Percentiles rank a stretch among this genome's conserved stretches.
Conservation (phyloP, 2,113 vertebrate species). For the Cephalopholis sonnerati region DNA sequence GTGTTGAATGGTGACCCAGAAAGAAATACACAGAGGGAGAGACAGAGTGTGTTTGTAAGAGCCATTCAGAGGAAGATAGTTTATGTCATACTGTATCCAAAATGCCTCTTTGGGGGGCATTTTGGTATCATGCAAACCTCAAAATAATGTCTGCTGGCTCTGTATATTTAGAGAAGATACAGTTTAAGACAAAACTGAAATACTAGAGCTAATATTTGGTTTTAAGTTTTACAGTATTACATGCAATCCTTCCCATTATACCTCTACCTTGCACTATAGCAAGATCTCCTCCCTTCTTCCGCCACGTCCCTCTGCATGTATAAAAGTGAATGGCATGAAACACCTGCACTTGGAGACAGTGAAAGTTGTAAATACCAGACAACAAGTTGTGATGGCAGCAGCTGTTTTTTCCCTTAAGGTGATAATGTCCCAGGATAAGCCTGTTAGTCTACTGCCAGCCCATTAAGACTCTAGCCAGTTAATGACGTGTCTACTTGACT, state of each 20-base stretch:
- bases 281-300: conserved; percentile 1
- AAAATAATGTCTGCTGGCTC: conserved; percentile 4
- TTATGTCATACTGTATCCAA: conserved; percentile 33
- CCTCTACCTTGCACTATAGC: background rate
- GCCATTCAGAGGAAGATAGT: conserved; percentile 25
- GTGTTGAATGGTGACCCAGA: conserved; percentile 30
- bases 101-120: conserved; percentile 45
- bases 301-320: background rate
- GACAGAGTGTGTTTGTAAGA: conserved; percentile 7
- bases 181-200: background rate
- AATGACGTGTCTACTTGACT: conserved; percentile 44
- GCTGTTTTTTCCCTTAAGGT: conserved; percentile 58
- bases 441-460: conserved; percentile 54
- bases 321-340: conserved; percentile 43
- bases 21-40: conserved; percentile 20
- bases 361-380: conserved; percentile 61
- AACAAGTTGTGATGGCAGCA: conserved; percentile 58
- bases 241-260: background rate
- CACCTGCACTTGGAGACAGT: conserved; percentile 55
- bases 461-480: conserved; percentile 28
- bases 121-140: conserved; percentile 3
- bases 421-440: conserved; percentile 58
- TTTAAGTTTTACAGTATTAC: background rate
- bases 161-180: background rate
- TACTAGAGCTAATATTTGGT: background rate